A percentile compares a stretch with the other conserved stretches of the same genome.
Evolutionary conservation across 2,113 vertebrate species (phyloP).

Genomic region (Phalacrocorax pelagicus): DNA sequence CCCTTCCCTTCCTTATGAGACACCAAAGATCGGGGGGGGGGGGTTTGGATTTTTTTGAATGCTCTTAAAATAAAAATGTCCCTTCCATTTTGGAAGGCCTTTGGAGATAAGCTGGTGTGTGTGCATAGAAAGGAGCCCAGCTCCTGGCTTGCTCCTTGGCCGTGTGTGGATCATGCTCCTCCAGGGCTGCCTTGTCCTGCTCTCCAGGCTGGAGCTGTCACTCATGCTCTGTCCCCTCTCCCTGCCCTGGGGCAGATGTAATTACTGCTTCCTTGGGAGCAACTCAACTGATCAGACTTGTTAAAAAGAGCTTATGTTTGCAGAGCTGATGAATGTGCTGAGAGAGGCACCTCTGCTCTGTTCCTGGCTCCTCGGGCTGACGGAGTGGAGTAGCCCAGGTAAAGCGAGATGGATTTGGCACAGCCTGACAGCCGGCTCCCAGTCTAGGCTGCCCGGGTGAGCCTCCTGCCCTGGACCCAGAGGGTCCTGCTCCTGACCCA

Average conservation of each 20-base stretch:
- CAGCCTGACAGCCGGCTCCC: not conserved
- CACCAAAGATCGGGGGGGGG: slow-evolving; percentile 49
- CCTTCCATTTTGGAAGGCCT: slow-evolving; percentile 57
- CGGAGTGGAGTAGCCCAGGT: not conserved
- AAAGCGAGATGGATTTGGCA: not conserved
- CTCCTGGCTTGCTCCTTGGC: not conserved
- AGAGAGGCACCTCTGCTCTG: not conserved
- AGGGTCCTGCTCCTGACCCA: not conserved
- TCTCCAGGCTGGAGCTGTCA: not conserved
- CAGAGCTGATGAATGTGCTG: not conserved
- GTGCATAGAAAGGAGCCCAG: not conserved
- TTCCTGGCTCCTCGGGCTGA: not conserved
- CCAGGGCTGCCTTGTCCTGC: not conserved
- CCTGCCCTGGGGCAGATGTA: not conserved
- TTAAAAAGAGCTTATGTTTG: slow-evolving; percentile 32
- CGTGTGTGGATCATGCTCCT: not conserved
- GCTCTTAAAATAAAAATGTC: slow-evolving; percentile 36
- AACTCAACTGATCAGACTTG: slow-evolving; percentile 14
- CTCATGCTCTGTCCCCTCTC: not conserved
- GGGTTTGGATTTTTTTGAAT: not conserved
- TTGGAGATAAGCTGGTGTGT: slow-evolving; percentile 32
- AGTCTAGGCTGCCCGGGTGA: not conserved
- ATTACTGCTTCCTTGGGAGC: slow-evolving; percentile 2
- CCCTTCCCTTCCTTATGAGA: slow-evolving; percentile 7
- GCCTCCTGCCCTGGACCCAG: not conserved